phyloP scores from a whole-genome alignment of 1,140 invertebrate genomes.

The Penaeus chinensis region DNA sequence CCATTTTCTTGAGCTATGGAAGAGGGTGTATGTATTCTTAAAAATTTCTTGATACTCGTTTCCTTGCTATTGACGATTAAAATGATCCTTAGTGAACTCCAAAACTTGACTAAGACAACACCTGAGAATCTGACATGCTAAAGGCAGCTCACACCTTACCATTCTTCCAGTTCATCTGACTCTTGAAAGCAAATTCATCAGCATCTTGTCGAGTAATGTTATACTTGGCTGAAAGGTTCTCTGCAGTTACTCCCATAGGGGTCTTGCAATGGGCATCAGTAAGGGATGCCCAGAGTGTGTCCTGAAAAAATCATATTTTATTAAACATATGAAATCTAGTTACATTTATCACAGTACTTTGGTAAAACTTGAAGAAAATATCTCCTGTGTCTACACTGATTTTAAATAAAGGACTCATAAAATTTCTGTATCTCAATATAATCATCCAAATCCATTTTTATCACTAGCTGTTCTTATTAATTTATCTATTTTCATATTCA shows the following conservation, averaged over 20 bases:
- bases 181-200: slow-evolving; percentile 88
- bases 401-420: neutral
- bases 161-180: slow-evolving; percentile 85
- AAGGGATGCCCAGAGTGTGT: slow-evolving; percentile 91
- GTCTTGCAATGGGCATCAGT: slow-evolving; percentile 90
- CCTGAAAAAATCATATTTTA: slow-evolving; percentile 76
- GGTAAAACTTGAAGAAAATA: neutral
- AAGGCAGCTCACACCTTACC: slow-evolving; percentile 69
- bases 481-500: neutral
- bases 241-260: slow-evolving; percentile 97
- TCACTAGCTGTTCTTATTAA: too few species aligned
- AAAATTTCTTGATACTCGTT: too few species aligned
- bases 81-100: neutral
- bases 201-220: slow-evolving; percentile 87
- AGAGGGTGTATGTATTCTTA: too few species aligned
- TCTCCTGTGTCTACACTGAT: neutral
- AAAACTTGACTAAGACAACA: neutral
- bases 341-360: too few species aligned
- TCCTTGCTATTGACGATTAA: too few species aligned
- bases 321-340: too few species aligned
- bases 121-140: neutral
- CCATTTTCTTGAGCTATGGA: slow-evolving; percentile 85
- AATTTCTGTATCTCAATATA: too few species aligned
- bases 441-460: neutral
- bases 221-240: slow-evolving; percentile 94